Conservation (phyloP, 92 coral and sea anemone genomes). For the Umimayanthus chanpuru region DNA sequence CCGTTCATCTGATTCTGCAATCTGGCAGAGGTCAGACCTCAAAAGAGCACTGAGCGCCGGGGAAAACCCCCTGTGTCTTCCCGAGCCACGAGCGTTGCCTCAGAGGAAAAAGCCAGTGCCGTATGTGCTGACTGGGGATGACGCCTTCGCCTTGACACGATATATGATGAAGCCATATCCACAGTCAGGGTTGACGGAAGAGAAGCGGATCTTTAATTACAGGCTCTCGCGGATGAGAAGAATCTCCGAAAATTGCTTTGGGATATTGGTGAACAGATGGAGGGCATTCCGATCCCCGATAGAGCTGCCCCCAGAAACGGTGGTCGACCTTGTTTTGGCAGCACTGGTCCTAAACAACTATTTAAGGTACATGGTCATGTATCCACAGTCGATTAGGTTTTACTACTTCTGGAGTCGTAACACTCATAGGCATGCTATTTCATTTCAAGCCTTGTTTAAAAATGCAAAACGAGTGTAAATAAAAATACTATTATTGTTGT, state of each 20-base stretch:
- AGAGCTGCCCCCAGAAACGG: background rate
- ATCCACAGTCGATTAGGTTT: too few relatives aligned
- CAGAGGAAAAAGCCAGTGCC: conserved; percentile 60
- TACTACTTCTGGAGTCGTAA: too few relatives aligned
- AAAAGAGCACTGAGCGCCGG: conserved; percentile 36
- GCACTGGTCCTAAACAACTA: background rate
- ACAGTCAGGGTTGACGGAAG: conserved; percentile 38
- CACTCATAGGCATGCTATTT: too few relatives aligned
- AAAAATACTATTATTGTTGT: too few relatives aligned
- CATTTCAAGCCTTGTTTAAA: too few relatives aligned
- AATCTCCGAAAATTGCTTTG: conserved; percentile 4
- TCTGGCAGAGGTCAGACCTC: conserved; percentile 57
- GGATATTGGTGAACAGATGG: background rate
- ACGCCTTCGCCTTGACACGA: conserved; percentile 62
- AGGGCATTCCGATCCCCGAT: background rate
- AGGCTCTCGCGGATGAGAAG: conserved; percentile 55
- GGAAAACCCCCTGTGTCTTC: conserved; percentile 43
- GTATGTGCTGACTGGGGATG: conserved; percentile 62
- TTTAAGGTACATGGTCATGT: background rate
- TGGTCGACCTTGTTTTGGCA: background rate
- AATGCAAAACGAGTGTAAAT: too few relatives aligned
- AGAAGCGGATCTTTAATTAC: conserved; percentile 55
- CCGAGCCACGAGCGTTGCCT: conserved; percentile 39
- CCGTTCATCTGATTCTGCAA: conserved; percentile 53
- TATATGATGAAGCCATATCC: conserved; percentile 64